These are phyloP conservation scores for Istiophorus platypterus DNA, from an alignment of 2,113 vertebrate species.

Conservation along the genomic window DNA sequence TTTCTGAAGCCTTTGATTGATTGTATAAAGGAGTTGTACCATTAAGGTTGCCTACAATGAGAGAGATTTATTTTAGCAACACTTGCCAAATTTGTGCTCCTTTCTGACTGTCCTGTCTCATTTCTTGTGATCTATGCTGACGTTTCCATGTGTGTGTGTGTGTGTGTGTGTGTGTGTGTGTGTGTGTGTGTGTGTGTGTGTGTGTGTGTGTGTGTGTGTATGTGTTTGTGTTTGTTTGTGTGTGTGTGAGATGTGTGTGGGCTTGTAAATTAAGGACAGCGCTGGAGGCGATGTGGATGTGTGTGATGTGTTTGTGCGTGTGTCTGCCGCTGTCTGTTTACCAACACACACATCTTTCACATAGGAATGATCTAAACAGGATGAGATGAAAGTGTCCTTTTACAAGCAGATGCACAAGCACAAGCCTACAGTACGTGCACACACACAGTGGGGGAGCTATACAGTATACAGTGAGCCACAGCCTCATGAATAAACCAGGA, in stretches of 20 bases:
- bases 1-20: conserved; percentile 44
- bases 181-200: conserved; percentile 57
- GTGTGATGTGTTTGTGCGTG: conserved; percentile 30
- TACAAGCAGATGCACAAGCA: conserved; percentile 34
- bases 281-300: conserved; percentile 61
- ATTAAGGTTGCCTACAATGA: conserved; percentile 38
- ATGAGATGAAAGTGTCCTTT: conserved; percentile 66
- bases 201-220: conserved; percentile 40
- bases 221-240: too few species aligned
- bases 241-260: conserved; percentile 55
- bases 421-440: background rate
- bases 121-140: conserved; percentile 66
- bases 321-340: conserved; percentile 48
- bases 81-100: conserved; percentile 61
- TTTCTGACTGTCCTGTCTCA: conserved; percentile 66
- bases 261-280: conserved; percentile 75
- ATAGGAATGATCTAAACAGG: conserved; percentile 56
- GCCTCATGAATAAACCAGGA: conserved; percentile 47
- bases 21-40: conserved; percentile 29
- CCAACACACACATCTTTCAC: conserved; percentile 60
- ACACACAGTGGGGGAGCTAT: conserved; percentile 18
- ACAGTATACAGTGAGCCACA: conserved; percentile 25
- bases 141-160: conserved; percentile 48
- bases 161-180: conserved; percentile 65
- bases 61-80: conserved; percentile 61